Percentiles rank a stretch among this genome's conserved stretches.
Conservation (phyloP, 64 coral and sea anemone genomes). For the Pocillopora verrucosa region DNA sequence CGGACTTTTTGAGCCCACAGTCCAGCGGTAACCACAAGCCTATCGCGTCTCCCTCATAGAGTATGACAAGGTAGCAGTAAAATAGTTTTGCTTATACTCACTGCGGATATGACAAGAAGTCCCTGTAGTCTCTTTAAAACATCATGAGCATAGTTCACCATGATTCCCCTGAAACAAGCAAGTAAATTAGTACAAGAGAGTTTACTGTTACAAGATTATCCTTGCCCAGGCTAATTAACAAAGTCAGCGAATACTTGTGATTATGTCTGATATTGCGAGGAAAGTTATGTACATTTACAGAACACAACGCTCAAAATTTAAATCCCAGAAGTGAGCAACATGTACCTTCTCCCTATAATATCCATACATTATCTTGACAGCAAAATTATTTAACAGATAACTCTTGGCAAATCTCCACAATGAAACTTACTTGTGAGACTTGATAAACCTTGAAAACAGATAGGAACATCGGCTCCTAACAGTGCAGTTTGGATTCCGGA, state of each 20-base stretch:
- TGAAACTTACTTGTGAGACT: slow-evolving; percentile 83
- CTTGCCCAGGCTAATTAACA: too few relatives aligned
- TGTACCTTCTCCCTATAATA: not conserved
- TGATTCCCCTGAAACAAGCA: slow-evolving; percentile 59
- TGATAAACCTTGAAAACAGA: slow-evolving; percentile 86
- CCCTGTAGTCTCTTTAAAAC: slow-evolving; percentile 78
- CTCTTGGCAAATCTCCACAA: not conserved
- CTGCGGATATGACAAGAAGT: slow-evolving; percentile 64
- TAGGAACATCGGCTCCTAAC: slow-evolving; percentile 91
- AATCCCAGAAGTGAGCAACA: too few relatives aligned
- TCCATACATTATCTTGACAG: too few relatives aligned
- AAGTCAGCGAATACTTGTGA: too few relatives aligned
- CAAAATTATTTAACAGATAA: not conserved
- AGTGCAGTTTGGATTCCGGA: slow-evolving; percentile 79
- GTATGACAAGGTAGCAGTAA: too few relatives aligned
- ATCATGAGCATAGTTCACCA: slow-evolving; percentile 86
- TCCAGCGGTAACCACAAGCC: too few relatives aligned
- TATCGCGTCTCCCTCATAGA: too few relatives aligned
- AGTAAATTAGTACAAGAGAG: not conserved
- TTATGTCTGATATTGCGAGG: too few relatives aligned
- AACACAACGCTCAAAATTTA: not conserved
- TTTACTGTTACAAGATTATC: not conserved
- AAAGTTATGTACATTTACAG: not conserved
- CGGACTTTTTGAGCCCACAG: too few relatives aligned
- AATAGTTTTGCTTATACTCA: slow-evolving; percentile 37